Evolutionary conservation across 2,113 vertebrate genomes (phyloP).

Genomic region (Collichthys lucidus): DNA sequence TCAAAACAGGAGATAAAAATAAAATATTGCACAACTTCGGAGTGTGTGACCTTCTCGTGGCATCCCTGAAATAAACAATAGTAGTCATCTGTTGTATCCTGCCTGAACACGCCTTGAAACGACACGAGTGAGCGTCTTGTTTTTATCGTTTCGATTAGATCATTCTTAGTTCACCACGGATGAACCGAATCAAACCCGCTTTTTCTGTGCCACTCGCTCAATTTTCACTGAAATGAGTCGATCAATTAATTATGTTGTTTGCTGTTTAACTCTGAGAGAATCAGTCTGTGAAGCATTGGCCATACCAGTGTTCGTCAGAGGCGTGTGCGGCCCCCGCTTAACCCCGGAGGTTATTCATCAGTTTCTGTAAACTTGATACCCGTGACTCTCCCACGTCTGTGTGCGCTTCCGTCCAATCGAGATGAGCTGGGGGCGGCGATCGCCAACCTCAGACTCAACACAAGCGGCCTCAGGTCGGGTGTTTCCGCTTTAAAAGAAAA

Average conservation of each 20-base stretch:
- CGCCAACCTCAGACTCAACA: conserved; percentile 29
- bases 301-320: not conserved
- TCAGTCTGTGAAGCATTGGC: not conserved
- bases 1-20: not conserved
- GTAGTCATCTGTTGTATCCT: not conserved
- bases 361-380: conserved; percentile 18
- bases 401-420: not conserved
- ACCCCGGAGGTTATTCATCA: conserved; percentile 17
- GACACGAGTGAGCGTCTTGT: conserved; percentile 4
- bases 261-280: not conserved
- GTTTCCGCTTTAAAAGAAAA: conserved; percentile 25
- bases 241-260: not conserved
- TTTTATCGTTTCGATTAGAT: no score
- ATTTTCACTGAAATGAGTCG: not conserved
- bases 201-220: not conserved
- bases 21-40: not conserved
- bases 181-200: not conserved
- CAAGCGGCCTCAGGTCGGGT: conserved; percentile 44
- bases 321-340: no score
- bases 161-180: no score
- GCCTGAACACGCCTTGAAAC: not conserved
- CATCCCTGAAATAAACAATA: not conserved
- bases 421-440: not conserved
- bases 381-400: not conserved
- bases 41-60: not conserved